These are phyloP conservation scores for Porites evermanni DNA, from an alignment of 92 coral and sea anemone species.

Conservation along the genomic window DNA sequence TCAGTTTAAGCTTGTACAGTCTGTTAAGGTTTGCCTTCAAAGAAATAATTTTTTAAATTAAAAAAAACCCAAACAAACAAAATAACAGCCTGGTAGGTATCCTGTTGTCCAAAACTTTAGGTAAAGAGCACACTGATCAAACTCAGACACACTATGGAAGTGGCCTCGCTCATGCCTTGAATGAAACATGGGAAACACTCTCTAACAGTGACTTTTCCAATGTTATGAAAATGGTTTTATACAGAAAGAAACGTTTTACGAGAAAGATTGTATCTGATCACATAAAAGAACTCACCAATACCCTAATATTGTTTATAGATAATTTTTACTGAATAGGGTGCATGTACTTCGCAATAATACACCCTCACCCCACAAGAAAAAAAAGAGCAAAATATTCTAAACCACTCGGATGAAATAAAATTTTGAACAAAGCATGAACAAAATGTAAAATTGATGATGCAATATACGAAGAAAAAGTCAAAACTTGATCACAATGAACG, in stretches of 20 bases:
- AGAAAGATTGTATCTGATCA: conserved; percentile 15
- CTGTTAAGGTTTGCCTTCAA: conserved; percentile 51
- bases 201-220: neutral
- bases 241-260: conserved; percentile 26
- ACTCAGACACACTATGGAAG: neutral
- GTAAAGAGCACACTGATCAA: conserved; percentile 31
- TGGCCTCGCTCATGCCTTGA: conserved; percentile 29
- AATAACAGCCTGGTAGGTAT: conserved; percentile 23
- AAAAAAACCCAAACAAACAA: neutral
- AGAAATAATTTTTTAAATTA: conserved; percentile 4
- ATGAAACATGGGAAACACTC: conserved; percentile 27
- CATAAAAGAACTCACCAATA: conserved; percentile 11
- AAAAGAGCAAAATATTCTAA: conserved; percentile 8
- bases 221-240: conserved; percentile 12
- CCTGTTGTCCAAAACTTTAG: conserved; percentile 20
- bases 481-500: conserved; percentile 26
- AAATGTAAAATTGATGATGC: conserved; percentile 12
- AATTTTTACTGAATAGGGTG: conserved; percentile 6
- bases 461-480: conserved; percentile 18
- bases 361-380: no score
- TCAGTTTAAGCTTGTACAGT: conserved; percentile 49
- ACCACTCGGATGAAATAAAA: conserved; percentile 24
- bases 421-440: conserved; percentile 25
- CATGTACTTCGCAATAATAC: neutral
- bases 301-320: conserved; percentile 15